phyloP scores from a whole-genome alignment of 2,888 invertebrate species.

The Leptura quadrifasciata region DNA sequence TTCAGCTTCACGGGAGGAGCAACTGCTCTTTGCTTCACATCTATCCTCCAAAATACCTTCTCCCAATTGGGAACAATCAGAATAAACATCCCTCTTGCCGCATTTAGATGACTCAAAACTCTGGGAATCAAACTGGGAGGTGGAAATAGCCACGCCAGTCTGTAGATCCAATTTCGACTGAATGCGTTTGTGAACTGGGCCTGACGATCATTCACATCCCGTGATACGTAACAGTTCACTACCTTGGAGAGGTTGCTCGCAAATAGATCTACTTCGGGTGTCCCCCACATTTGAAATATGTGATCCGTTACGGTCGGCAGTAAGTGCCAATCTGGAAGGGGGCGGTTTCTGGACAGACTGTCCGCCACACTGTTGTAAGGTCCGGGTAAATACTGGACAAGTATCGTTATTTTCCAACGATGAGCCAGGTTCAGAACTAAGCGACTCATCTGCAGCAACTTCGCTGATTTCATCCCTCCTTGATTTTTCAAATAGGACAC shows the following conservation, averaged over 20 bases:
- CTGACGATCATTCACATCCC: slow-evolving; percentile 41
- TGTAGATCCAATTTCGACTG: slow-evolving; percentile 56
- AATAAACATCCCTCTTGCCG: slow-evolving; percentile 51
- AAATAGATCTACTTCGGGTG: slow-evolving; percentile 49
- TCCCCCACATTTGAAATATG: slow-evolving; percentile 48
- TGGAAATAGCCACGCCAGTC: slow-evolving; percentile 60
- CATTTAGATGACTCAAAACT: slow-evolving; percentile 55
- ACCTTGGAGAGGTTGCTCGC: slow-evolving; percentile 12
- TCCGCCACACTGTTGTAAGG: slow-evolving; percentile 48
- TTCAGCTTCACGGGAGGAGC: not conserved
- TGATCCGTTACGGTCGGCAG: slow-evolving; percentile 31
- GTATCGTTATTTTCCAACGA: not conserved
- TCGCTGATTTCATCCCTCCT: slow-evolving; percentile 14
- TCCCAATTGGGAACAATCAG: slow-evolving; percentile 59
- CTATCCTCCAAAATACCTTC: slow-evolving; percentile 56
- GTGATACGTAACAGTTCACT: slow-evolving; percentile 40
- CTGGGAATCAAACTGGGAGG: slow-evolving; percentile 57
- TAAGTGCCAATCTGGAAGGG: slow-evolving; percentile 47
- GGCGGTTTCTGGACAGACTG: slow-evolving; percentile 46
- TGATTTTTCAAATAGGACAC: slow-evolving; percentile 48
- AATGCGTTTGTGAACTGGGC: slow-evolving; percentile 58
- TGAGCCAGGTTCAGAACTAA: not conserved
- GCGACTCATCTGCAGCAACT: not conserved
- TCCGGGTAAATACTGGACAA: slow-evolving; percentile 37
- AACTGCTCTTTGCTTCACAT: slow-evolving; percentile 9